Evolutionary conservation across 2,888 invertebrate genomes (phyloP).

Genomic region (Acanthoscelides obtectus): DNA sequence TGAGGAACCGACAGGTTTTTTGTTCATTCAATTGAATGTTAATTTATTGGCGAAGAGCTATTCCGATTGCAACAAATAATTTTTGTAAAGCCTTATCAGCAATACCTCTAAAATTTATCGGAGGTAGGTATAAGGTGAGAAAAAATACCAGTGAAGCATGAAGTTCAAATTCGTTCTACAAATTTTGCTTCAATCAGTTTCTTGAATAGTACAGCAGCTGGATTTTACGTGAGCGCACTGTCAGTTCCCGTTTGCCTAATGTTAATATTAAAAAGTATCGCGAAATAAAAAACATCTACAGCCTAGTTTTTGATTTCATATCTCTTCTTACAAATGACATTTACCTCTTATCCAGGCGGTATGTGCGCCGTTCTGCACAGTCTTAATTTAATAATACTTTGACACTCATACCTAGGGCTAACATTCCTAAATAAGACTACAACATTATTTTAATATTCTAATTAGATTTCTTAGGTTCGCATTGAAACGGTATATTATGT

Average conservation of each 20-base stretch:
- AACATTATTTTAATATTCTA: neutral
- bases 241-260: neutral
- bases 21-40: constrained; percentile 1
- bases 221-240: neutral
- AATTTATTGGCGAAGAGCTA: no score
- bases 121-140: no score
- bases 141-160: no score
- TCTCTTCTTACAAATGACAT: constrained; percentile 43
- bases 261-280: neutral
- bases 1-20: neutral
- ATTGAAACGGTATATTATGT: neutral
- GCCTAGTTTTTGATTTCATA: constrained; percentile 12
- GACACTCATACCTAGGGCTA: neutral
- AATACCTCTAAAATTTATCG: no score
- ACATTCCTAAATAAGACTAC: neutral
- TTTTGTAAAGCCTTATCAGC: no score
- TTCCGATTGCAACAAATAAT: no score
- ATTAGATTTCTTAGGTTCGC: neutral
- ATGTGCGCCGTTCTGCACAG: constrained; percentile 44
- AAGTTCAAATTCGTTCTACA: no score
- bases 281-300: constrained; percentile 4
- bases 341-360: constrained; percentile 37
- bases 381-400: constrained; percentile 49
- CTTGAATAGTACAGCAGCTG: no score
- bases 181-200: no score